Base-by-base conservation (phyloP, 2,888 invertebrate species). In the Chrysolina haemoptera region DNA sequence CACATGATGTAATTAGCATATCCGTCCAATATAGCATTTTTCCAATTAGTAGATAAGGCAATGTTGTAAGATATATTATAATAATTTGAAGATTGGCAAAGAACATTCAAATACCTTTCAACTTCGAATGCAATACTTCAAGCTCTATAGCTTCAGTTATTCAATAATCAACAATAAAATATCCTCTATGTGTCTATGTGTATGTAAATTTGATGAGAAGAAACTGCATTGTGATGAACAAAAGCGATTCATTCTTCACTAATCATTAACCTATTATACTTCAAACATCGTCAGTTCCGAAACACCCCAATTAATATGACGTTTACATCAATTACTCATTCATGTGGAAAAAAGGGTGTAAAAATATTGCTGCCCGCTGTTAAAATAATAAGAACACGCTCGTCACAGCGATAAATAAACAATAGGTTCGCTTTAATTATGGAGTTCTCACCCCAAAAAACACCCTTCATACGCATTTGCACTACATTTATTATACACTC, bases 401-500 rank as follows among this genome's bases (percentile, higher is more conserved):
- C 46, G 65, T 70, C 64, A 59, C 65, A 14, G 48, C 27, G 43
- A 50, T 41, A 27, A 68, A 67, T 40, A 62, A 66, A 71, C 68
- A 68, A 73, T 68, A 14, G 64, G 27, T 27, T 41, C 62, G 62
- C 10, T 59, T 68, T 73, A 73, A 67, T 73, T 68, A 73, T 68
- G 55, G 67, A 68, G 62, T 62, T 41, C n/a, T 43, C 48, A 35
- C 62, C 63, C 63, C 64, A 20, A 68, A 70, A 72, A 53, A 62
- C 71, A 20, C 63, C 59, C 14, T n/a, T n/a, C 43, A 43, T 48
- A 64, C 35, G 53, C 53, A 53, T 53, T 64, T 27, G 46, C 64
- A 73, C 62, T 64, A 63, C 68, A 68, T 64, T 64, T 68, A 73
- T 68, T 68, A 8, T 64, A 48, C 16, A 64, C 27, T 14, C 59